Evolutionary conservation across 2,113 vertebrate genomes (phyloP), one percentile per base, ranked within the genome.

Genomic region (Pangasianodon hypophthalmus): DNA sequence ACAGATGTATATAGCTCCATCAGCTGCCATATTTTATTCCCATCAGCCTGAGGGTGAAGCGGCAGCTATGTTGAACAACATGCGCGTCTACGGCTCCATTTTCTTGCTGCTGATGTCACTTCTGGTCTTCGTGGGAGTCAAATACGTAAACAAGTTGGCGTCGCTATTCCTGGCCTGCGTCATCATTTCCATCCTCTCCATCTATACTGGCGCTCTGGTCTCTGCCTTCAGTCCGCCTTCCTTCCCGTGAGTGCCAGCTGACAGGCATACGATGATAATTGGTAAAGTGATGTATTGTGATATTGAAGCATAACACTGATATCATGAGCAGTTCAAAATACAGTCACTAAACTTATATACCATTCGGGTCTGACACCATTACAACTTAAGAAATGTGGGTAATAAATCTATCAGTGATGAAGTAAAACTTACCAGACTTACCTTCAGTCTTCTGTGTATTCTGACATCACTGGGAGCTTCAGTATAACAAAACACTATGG

Each of bases 91-190:
- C 67, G 97, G 97, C 93, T 96, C 97, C 14, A 94, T 97, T 91
- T 98, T 96, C 90, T 94, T 98, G 86, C 91, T 97, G 67, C 94
- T 98, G n/a, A 97, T 98, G 97, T 96, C 96, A 0, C 50, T 98
- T 92, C 96, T 98, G 92, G 97, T 98, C 3, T 98, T 98, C 7
- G 97, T 98, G 41, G 97, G 97, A 0, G 97, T 98, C 1, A 97
- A 97, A 90, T 98, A 98, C 11, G 97, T 98, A 87, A 98, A 98
- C 96, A 98, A 98, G 91, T 96, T 98, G 91, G 97, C 97, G 37
- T 98, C 97, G 0, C 92, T 98, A 86, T 98, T 98, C 92, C 92
- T 98, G 94, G 97, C 97, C 90, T 98, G 97, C 58, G 97, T 98
- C 93, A 96, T 98, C 87, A 91, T 98, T 89, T 98, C 97, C 92